Evolutionary conservation across 2,888 invertebrate species (phyloP), one percentile per base, ranked within the genome.

Genomic region (Troilus luridus): DNA sequence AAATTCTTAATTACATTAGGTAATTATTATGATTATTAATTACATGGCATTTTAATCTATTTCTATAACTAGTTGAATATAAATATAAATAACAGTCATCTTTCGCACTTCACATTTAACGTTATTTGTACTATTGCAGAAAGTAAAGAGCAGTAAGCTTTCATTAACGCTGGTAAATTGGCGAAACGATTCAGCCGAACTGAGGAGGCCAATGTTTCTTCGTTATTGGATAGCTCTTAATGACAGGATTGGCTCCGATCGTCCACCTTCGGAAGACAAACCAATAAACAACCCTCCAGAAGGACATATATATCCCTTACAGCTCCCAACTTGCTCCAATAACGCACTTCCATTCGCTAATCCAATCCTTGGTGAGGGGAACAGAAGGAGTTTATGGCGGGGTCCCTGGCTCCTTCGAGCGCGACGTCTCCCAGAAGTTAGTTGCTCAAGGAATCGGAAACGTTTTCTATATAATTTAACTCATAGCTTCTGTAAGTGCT

Each of bases 261-360:
- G 85, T n/a, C 85, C n/a, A 85, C 85, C 85, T 85, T 21, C 17
- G 21, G 56, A 58, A 85, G 85, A 58, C 85, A 85, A 85, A 85
- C 85, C 56, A 85, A 85, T 85, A 85, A 85, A 85, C 85, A 85
- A 85, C 85, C 11, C 85, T 85, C 85, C 85, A 85, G 21, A 12
- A 56, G 85, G 85, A 77, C 85, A 85, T 85, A 54, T 85, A 85
- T 85, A 85, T 85, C 85, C 85, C 85, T 85, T 85, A 85, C 85
- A 14, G 24, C 56, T n/a, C 56, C 56, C 85, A 85, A 85, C 85
- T 85, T 85, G 56, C 41, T 54, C 85, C 85, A 85, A 85, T 85
- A 85, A 85, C 85, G 85, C 85, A 58, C n/a, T 85, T 85, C 85
- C n/a, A 56, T 58, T 58, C 85, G 56, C 85, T 85, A 85, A 56